Evolutionary conservation across 1,140 invertebrate species (phyloP).

Genomic region (Contarinia nasturtii): DNA sequence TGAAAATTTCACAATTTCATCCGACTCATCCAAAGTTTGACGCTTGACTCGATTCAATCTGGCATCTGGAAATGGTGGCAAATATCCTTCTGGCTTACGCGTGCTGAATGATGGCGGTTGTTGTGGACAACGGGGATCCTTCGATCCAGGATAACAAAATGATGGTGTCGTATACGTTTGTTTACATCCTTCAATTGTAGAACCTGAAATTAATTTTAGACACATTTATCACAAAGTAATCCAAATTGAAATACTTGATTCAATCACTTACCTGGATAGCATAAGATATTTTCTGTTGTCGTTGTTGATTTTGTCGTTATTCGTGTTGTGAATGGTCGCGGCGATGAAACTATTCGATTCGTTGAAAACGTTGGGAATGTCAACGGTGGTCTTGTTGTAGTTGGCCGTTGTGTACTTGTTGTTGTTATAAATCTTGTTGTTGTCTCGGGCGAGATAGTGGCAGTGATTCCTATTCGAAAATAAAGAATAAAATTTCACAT

Average conservation of each 20-base stretch:
- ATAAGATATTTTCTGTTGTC: too few relatives aligned
- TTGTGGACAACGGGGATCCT: constrained; percentile 35
- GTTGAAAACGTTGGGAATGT: background rate
- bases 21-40: too few relatives aligned
- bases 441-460: too few relatives aligned
- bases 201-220: constrained; percentile 13
- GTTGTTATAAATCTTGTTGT: too few relatives aligned
- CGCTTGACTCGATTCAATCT: too few relatives aligned
- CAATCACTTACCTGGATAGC: too few relatives aligned
- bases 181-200: constrained; percentile 18
- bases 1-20: too few relatives aligned
- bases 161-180: constrained; percentile 16
- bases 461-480: too few relatives aligned
- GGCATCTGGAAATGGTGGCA: too few relatives aligned
- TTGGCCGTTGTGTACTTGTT: too few relatives aligned
- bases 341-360: constrained; percentile 10
- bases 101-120: constrained; percentile 12
- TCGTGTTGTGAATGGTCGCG: constrained; percentile 12
- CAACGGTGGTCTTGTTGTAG: background rate
- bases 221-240: constrained; percentile 1
- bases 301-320: constrained; percentile 11
- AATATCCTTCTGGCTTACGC: too few relatives aligned
- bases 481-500: constrained; percentile 2
- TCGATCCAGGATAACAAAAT: constrained; percentile 34
- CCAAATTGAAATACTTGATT: too few relatives aligned